Evolutionary conservation across 1,140 invertebrate genomes (phyloP).

Genomic region (Homalodisca vitripennis): DNA sequence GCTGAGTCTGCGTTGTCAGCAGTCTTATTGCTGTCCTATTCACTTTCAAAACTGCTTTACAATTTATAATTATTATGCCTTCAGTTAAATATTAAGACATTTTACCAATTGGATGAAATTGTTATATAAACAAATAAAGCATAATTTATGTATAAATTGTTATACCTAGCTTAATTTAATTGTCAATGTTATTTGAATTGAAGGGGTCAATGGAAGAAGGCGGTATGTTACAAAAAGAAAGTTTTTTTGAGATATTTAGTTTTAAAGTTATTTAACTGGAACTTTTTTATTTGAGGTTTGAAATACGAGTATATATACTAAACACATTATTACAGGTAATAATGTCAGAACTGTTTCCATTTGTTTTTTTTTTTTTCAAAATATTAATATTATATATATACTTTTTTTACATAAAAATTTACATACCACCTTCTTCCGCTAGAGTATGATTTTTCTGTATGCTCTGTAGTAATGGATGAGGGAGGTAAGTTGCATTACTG

Average conservation of each 20-base stretch:
- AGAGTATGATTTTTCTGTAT: too few species aligned
- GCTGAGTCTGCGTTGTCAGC: too few species aligned
- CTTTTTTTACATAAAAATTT: constrained; percentile 8
- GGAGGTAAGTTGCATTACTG: neutral
- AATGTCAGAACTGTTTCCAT: neutral
- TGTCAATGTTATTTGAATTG: too few species aligned
- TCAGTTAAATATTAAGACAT: too few species aligned
- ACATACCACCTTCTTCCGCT: constrained; percentile 3
- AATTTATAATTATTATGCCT: too few species aligned
- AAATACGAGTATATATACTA: neutral
- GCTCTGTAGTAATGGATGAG: neutral
- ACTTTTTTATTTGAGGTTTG: constrained; percentile 1
- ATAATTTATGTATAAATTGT: too few species aligned
- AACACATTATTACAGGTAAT: neutral
- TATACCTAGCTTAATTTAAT: too few species aligned
- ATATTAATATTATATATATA: neutral
- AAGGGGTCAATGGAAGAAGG: constrained; percentile 10
- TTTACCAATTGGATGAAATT: too few species aligned
- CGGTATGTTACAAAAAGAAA: constrained; percentile 13
- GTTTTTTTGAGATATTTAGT: constrained; percentile 21
- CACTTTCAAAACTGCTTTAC: too few species aligned
- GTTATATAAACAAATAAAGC: too few species aligned
- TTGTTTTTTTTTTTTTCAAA: too few species aligned
- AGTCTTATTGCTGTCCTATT: too few species aligned
- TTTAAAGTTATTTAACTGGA: neutral